Conservation (phyloP, 2,113 vertebrate genomes). For the Trochalopteron elliotii region DNA sequence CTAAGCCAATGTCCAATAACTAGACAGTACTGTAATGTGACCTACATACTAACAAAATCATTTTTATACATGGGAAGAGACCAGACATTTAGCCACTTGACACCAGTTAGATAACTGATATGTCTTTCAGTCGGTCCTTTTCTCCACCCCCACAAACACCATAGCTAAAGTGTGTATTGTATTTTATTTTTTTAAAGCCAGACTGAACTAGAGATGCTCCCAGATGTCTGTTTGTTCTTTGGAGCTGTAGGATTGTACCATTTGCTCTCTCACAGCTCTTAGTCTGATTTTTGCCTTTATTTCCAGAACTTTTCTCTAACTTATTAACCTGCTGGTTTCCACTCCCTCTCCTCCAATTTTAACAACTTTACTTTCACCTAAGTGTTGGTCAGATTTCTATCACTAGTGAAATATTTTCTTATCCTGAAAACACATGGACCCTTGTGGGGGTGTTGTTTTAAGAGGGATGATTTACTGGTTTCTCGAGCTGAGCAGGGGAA, state of each 20-base stretch:
- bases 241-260: background rate
- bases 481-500: background rate
- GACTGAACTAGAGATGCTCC: background rate
- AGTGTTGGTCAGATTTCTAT: background rate
- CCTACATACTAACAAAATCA: slow-evolving; percentile 96
- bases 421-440: background rate
- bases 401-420: background rate
- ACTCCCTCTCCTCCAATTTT: background rate
- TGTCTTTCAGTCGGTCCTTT: slow-evolving; percentile 34
- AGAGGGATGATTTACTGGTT: background rate
- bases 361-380: background rate
- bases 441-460: background rate
- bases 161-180: background rate
- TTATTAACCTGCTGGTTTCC: background rate
- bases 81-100: slow-evolving; percentile 78
- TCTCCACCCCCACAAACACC: background rate
- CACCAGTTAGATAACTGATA: slow-evolving; percentile 80
- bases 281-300: background rate
- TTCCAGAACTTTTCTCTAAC: background rate
- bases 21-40: slow-evolving; percentile 91
- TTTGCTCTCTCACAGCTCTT: background rate
- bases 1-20: slow-evolving; percentile 94
- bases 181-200: background rate
- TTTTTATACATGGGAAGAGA: slow-evolving; percentile 76
- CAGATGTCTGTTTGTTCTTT: background rate